phyloP scores from a whole-genome alignment of 2,888 invertebrate species.

The Drosophila ezoana region DNA sequence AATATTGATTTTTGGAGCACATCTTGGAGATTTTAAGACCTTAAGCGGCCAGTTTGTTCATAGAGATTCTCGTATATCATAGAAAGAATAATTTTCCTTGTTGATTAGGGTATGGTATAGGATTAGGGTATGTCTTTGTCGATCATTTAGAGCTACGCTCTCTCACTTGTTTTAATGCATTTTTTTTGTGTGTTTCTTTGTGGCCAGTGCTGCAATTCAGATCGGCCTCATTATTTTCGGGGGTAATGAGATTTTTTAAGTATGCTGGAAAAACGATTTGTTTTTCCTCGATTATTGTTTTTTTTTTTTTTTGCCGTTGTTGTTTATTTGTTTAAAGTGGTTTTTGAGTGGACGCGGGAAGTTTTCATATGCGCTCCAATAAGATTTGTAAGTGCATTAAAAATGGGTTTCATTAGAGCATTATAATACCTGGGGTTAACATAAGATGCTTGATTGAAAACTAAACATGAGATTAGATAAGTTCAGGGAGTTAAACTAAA shows the following conservation, averaged over 20 bases:
- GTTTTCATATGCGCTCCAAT: slow-evolving; percentile 18
- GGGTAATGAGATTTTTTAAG: slow-evolving; percentile 64
- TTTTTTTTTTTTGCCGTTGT: neutral
- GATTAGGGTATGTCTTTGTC: slow-evolving; percentile 10
- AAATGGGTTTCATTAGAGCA: slow-evolving; percentile 14
- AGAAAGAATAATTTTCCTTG: too few relatives aligned
- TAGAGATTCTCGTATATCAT: too few relatives aligned
- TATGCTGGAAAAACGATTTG: slow-evolving; percentile 35
- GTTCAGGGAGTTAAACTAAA: neutral
- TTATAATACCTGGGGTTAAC: slow-evolving; percentile 24
- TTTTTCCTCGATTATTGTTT: slow-evolving; percentile 33
- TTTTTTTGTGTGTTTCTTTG: slow-evolving; percentile 21
- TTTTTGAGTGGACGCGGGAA: slow-evolving; percentile 19
- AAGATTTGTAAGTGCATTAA: slow-evolving; percentile 35
- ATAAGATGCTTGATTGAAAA: slow-evolving; percentile 12
- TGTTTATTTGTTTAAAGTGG: slow-evolving; percentile 32
- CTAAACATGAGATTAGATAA: neutral
- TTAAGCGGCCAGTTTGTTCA: neutral
- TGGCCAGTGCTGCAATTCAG: slow-evolving; percentile 50
- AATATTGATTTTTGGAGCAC: too few relatives aligned
- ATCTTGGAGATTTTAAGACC: neutral
- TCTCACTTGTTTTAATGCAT: slow-evolving; percentile 6
- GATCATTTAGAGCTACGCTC: neutral
- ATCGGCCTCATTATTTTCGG: slow-evolving; percentile 59
- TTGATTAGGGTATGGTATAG: too few relatives aligned